Base-by-base conservation (phyloP, 2,113 vertebrate genomes). In the Paramisgurnus dabryanus region DNA sequence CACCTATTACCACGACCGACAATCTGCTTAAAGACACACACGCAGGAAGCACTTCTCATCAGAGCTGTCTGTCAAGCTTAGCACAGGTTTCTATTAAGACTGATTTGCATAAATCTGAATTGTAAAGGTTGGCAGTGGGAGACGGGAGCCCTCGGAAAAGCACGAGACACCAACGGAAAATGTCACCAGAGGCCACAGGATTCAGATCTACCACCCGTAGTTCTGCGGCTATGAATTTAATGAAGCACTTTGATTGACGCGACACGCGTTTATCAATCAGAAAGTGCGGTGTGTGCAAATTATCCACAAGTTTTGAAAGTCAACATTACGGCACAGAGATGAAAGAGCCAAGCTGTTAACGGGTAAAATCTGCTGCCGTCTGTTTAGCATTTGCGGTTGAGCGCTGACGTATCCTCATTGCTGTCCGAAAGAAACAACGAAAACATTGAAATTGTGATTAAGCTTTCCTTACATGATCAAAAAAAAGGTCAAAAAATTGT, bases 31-130 rank as follows among this genome's bases (percentile, higher is more conserved):
- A 9, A 40, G 0, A 81, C 70, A 58, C 79, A 58, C 72, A 67
- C 18, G 64, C 39, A 60, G 58, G 58, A 58, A 63, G 60, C 61
- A 82, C 79, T 79, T 92, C 90, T 91, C 93, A 93, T 95, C 91
- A 91, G 66, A 2, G 90, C 93, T 93, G 95, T 93, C 95, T 94
- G 90, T 95, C 94, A 95, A 78, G 83, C 85, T 60, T n/a, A 80
- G 90, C 87, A 85, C 83, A 67, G 92, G 92, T 92, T 95, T 93
- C 92, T 92, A 95, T 95, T 94, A 92, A 87, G 53, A 58, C 70
- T 85, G 53, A 91, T 94, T 96, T 95, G 87, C 89, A 92, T 90
- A 88, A 89, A 92, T 90, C 87, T 90, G 81, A 90, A 89, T 90
- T 91, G 92, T 92, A 85, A 90, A 89, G 84, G 90, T 83, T 78